Evolutionary conservation across 2,797 vertebrate species (phyloP).

Genomic region (Clarias laeviceps): DNA sequence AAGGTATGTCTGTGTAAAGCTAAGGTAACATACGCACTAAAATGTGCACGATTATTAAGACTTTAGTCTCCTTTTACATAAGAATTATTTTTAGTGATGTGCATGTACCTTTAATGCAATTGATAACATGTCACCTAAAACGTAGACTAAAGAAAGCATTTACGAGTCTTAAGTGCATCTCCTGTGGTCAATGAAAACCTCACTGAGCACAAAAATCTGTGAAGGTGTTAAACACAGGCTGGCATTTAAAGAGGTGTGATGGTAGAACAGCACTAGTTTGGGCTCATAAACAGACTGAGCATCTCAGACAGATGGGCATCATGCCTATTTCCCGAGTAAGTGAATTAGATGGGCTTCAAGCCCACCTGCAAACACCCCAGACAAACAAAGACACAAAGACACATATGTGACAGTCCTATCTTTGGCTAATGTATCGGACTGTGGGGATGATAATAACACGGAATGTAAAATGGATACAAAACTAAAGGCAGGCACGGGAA

Average conservation of each 20-base stretch:
- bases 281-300: slow-evolving; percentile 44
- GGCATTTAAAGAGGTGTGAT: slow-evolving; percentile 42
- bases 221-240: slow-evolving; percentile 50
- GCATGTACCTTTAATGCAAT: not conserved
- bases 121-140: not conserved
- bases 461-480: not conserved
- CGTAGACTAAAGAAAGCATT: slow-evolving; percentile 11
- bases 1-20: not conserved
- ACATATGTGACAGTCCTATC: slow-evolving; percentile 27
- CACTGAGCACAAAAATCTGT: slow-evolving; percentile 24
- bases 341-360: slow-evolving; percentile 53
- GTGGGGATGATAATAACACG: not conserved
- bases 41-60: not conserved
- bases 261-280: slow-evolving; percentile 36
- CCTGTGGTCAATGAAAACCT: slow-evolving; percentile 27
- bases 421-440: slow-evolving; percentile 15
- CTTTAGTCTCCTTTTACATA: not conserved
- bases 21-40: not conserved
- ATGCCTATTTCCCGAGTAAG: slow-evolving; percentile 40
- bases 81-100: not conserved
- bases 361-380: slow-evolving; percentile 29
- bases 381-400: slow-evolving; percentile 31
- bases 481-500: not conserved
- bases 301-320: slow-evolving; percentile 39
- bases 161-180: slow-evolving; percentile 15